Evolutionary conservation across 2,797 vertebrate genomes (phyloP), one percentile per base, ranked within the genome.

Genomic region (Heliangelus exortis): DNA sequence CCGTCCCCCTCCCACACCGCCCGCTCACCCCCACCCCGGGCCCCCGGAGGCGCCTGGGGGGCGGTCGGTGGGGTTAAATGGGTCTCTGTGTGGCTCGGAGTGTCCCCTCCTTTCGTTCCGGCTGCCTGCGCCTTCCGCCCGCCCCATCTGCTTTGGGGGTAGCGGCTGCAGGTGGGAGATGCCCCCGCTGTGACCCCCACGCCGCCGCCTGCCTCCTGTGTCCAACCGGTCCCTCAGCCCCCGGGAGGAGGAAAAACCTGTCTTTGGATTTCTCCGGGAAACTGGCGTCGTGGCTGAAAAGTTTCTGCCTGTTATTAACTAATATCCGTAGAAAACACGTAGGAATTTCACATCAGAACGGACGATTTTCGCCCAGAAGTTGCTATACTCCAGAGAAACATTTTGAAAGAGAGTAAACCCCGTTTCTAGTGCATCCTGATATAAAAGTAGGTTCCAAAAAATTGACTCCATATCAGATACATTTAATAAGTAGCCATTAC

Each of bases 161-260:
- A 2, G 41, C 3, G 18, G 23, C 48, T 5, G 54, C 36, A 3
- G 10, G 21, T 8, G 58, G 26, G 45, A 1, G 7, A 0, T 7
- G 59, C 7, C 31, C 14, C 18, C 4, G n/a, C 34, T 36, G 41
- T 73, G 77, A 3, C 10, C 8, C 29, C 11, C 47, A 3, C 16
- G 9, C 12, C 9, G 13, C 28, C 7, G 10, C 33, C 63, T 5
- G 58, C 34, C 31, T 25, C 39, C 57, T 33, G 36, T 9, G 9
- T 9, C 41, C 63, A 1, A 2, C 13, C 8, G 2, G 21, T 5
- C 8, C 9, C 15, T 7, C 25, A 3, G 34, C 6, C 39, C 33
- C 21, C 5, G 31, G 19, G 8, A 20, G 9, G 21, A 12, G 43
- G 34, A 15, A 39, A n/a, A 65, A 16, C 2, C 6, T 9, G 7